A percentile compares a stretch with the other conserved stretches of the same genome.
Evolutionary conservation across 2,113 vertebrate species (phyloP).

Genomic region (Silurus asotus): DNA sequence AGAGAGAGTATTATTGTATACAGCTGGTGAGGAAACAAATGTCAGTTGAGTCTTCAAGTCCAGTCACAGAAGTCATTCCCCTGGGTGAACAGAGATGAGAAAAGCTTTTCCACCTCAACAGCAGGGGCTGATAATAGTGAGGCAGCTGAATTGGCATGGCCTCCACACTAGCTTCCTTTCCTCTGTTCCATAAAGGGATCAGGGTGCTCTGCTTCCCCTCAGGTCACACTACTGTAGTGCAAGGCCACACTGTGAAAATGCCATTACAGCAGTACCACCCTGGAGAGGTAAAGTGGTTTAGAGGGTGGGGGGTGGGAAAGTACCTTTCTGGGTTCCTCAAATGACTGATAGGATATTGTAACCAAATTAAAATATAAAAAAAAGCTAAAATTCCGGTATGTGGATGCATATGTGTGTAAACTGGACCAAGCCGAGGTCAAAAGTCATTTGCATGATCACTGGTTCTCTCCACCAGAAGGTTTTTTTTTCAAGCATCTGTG

Average conservation of each 20-base stretch:
- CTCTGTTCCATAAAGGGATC: conserved; percentile 48
- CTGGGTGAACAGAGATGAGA: conserved; percentile 48
- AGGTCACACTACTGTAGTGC: conserved; percentile 39
- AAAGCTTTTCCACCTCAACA: conserved; percentile 50
- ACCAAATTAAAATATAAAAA: neutral
- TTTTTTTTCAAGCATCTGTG: conserved; percentile 16
- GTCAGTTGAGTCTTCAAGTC: conserved; percentile 36
- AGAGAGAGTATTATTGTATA: conserved; percentile 35
- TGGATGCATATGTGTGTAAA: neutral
- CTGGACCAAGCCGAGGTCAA: conserved; percentile 28
- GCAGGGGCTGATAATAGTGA: conserved; percentile 42
- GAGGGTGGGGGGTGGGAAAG: conserved; percentile 29
- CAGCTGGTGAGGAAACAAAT: conserved; percentile 46
- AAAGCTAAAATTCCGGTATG: neutral
- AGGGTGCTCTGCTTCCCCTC: conserved; percentile 36
- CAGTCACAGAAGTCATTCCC: conserved; percentile 45
- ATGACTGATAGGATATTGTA: conserved; percentile 34
- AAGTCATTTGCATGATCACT: conserved; percentile 22
- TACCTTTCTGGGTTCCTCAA: conserved; percentile 36
- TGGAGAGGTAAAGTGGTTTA: conserved; percentile 34
- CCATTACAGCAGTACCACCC: conserved; percentile 33
- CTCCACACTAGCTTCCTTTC: conserved; percentile 15
- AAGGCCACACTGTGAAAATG: conserved; percentile 43
- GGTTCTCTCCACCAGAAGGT: conserved; percentile 11
- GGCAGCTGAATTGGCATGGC: conserved; percentile 35